A percentile compares a stretch with the other conserved stretches of the same genome.
These are phyloP conservation scores for Hormaphis cornu DNA, from an alignment of 1,140 invertebrate species.

Conservation along the genomic window DNA sequence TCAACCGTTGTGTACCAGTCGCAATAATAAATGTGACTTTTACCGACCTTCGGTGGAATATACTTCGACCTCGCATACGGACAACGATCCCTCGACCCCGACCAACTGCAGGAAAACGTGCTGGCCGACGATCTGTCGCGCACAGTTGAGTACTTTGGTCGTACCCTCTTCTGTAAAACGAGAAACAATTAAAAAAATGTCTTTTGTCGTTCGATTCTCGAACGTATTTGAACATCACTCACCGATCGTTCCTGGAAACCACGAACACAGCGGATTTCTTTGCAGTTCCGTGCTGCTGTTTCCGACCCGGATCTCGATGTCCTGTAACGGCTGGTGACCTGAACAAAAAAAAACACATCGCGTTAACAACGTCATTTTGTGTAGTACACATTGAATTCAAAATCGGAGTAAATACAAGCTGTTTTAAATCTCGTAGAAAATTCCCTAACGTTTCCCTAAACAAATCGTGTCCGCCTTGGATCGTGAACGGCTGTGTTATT, in stretches of 20 bases:
- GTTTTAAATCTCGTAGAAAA: no score
- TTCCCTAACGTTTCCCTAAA: no score
- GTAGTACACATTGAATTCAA: no score
- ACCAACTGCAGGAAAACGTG: constrained; percentile 82
- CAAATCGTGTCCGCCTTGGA: no score
- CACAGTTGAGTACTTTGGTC: constrained; percentile 82
- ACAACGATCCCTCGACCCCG: constrained; percentile 78
- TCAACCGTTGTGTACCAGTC: no score
- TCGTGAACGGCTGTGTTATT: no score
- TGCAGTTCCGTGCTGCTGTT: constrained; percentile 79
- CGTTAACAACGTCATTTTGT: no score
- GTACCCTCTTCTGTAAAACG: constrained; percentile 66
- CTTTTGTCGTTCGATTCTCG: no score
- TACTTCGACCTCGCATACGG: constrained; percentile 82
- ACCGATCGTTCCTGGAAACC: constrained; percentile 87
- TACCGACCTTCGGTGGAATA: constrained; percentile 75
- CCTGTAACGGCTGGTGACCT: constrained; percentile 80
- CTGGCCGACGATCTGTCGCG: constrained; percentile 69
- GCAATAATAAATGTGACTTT: no score
- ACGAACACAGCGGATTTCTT: constrained; percentile 79
- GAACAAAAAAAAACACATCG: constrained; percentile 37
- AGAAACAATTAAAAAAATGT: constrained; percentile 34
- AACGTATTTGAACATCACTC: constrained; percentile 39
- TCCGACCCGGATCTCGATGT: constrained; percentile 82
- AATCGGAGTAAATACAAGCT: no score